Conservation (phyloP, 2,888 invertebrate genomes). For the Andrena chrysosceles region DNA sequence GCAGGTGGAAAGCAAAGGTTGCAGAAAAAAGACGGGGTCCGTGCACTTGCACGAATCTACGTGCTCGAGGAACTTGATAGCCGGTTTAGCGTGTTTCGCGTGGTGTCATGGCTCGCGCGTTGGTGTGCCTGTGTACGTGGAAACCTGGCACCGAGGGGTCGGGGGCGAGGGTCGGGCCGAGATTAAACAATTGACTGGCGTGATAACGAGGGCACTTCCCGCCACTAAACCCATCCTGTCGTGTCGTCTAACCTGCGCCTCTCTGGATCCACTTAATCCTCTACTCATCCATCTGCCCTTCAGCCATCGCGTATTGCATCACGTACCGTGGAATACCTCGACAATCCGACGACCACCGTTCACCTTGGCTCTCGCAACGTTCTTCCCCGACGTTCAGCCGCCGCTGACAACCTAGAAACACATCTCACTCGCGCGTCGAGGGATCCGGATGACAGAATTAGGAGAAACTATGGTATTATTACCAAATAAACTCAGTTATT, state of each 20-base stretch:
- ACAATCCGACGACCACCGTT: background rate
- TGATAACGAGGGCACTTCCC: conserved; percentile 84
- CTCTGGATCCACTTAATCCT: conserved; percentile 65
- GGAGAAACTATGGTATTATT: too few species aligned
- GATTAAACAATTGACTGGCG: conserved; percentile 84
- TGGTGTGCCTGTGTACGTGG: conserved; percentile 46
- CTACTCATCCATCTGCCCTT: conserved; percentile 73
- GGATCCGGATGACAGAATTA: too few species aligned
- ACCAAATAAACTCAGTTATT: too few species aligned
- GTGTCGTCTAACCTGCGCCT: conserved; percentile 69
- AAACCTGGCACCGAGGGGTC: conserved; percentile 45
- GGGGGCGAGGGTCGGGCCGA: conserved; percentile 68
- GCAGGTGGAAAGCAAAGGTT: conserved; percentile 26
- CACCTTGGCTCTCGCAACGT: background rate
- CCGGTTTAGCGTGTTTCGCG: conserved; percentile 72
- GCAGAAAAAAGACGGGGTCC: conserved; percentile 22
- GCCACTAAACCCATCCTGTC: conserved; percentile 81
- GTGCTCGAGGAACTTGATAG: conserved; percentile 72
- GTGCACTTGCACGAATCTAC: conserved; percentile 35
- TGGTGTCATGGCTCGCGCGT: conserved; percentile 64
- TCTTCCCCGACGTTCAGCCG: background rate
- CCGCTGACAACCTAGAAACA: too few species aligned
- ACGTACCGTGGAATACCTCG: conserved; percentile 24
- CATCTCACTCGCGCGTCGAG: too few species aligned
- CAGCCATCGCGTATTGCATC: conserved; percentile 51